Conservation (phyloP, 2,888 invertebrate species). For the Volucella inflata region DNA sequence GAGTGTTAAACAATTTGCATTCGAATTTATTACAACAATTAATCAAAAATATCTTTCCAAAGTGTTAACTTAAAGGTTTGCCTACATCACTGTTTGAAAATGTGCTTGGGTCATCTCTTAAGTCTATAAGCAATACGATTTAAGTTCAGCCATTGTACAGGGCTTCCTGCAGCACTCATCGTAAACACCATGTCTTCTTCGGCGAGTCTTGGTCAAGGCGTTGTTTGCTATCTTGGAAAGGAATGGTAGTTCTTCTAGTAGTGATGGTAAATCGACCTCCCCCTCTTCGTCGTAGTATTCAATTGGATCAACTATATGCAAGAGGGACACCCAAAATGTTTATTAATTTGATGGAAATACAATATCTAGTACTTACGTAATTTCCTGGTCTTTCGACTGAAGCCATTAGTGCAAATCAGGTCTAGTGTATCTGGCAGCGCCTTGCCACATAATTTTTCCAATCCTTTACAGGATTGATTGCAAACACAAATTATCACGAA, state of each 20-base stretch:
- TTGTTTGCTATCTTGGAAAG: constrained; percentile 74
- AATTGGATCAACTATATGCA: constrained; percentile 58
- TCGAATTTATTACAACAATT: too few relatives aligned
- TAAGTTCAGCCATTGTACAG: constrained; percentile 77
- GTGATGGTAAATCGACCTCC: constrained; percentile 35
- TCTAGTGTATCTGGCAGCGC: constrained; percentile 75
- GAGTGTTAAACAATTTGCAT: not conserved
- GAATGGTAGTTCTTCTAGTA: constrained; percentile 71
- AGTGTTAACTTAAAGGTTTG: not conserved
- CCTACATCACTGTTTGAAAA: not conserved
- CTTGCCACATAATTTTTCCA: constrained; percentile 75
- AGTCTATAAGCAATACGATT: constrained; percentile 77
- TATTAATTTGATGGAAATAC: not conserved
- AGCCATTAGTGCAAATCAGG: constrained; percentile 77
- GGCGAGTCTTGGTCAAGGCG: constrained; percentile 77
- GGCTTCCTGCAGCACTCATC: constrained; percentile 79
- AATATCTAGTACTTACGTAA: constrained; percentile 61
- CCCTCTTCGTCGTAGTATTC: constrained; percentile 72
- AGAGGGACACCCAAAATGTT: not conserved
- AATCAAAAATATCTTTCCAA: too few relatives aligned
- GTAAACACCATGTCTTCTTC: constrained; percentile 77
- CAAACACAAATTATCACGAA: not conserved
- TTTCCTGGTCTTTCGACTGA: constrained; percentile 76
- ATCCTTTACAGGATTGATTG: constrained; percentile 18
- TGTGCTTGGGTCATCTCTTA: too few relatives aligned